Conservation (phyloP, 2,888 invertebrate genomes). For the Aphelenchoides bicaudatus region DNA sequence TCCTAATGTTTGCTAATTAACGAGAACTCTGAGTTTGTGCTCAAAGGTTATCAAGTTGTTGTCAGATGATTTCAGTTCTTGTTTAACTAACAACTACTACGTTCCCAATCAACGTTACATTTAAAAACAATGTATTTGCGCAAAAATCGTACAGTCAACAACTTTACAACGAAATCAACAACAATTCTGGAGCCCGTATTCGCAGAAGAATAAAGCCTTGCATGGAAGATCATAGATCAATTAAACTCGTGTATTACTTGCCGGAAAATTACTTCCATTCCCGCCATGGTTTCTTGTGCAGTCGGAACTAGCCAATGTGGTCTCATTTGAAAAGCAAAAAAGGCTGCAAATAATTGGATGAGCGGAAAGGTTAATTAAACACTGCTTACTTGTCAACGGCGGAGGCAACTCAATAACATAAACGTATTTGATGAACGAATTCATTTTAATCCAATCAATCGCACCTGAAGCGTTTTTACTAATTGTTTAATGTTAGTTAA, state of each 20-base stretch:
- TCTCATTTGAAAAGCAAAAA: constrained; percentile 60
- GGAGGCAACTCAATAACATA: constrained; percentile 60
- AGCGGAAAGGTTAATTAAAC: constrained; percentile 8
- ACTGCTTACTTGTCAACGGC: constrained; percentile 44
- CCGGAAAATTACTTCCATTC: constrained; percentile 39
- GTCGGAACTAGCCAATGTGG: constrained; percentile 51
- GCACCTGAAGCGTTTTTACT: constrained; percentile 47
- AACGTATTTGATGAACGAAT: constrained; percentile 56
- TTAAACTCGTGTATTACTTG: constrained; percentile 32
- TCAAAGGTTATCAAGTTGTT: no score
- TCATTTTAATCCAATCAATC: constrained; percentile 59
- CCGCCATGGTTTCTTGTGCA: constrained; percentile 38
- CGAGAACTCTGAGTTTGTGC: no score
- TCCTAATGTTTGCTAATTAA: no score
- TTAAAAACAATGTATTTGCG: not conserved
- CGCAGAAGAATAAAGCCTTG: no score
- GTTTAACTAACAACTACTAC: not conserved
- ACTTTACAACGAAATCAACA: constrained; percentile 1
- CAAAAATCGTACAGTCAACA: not conserved
- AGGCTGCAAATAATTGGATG: constrained; percentile 37
- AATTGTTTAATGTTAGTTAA: no score
- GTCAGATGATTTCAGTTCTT: not conserved
- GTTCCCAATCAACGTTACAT: not conserved
- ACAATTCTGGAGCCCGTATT: not conserved
- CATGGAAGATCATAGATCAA: no score